Base-by-base conservation (phyloP, 2,797 vertebrate genomes). In the Gouania willdenowi region DNA sequence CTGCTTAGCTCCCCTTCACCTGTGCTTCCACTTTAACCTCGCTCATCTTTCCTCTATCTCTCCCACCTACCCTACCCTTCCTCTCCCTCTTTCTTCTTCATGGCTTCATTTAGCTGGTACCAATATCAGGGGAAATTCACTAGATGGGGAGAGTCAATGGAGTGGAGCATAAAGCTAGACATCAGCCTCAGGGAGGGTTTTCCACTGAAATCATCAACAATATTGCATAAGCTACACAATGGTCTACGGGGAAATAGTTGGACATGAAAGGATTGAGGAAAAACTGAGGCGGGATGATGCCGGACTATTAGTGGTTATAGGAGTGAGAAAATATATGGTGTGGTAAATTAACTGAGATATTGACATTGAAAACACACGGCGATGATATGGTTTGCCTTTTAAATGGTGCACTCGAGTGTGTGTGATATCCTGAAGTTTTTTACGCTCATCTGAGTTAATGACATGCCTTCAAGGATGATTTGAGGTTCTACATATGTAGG, bases 111-210 rank as follows among this genome's bases (percentile, higher is more conserved):
- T 84, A 84, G 78, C 73, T 70, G 66, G 58, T 75, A 82, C 73
- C 75, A 74, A 75, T 72, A 86, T 85, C 82, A 75, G 77, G 88
- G 87, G 87, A 89, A 86, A 88, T 89, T 86, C 60, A 20, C 68
- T 70, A 79, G 83, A 88, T 87, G 81, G 84, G 74, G 66, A 81
- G 75, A 88, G 84, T 85, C 87, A 89, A 87, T 88, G 85, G 82
- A 64, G 77, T 78, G 80, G 56, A 51, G 81, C 59, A 53, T 77
- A 84, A 66, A 81, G 82, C 75, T 50, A 64, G 68, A 74, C 74
- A 78, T 69, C 63, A 75, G 80, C 82, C 82, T 76, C 49, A 11
- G 76, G 75, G 71, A 82, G 58, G 77, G 58, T 72, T 83, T 75
- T 82, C 66, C 66, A 75, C 79, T 81, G 41, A 73, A 84, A 87